These are phyloP conservation scores for Hemaris fuciformis DNA, from an alignment of 2,888 invertebrate genomes.

Conservation along the genomic window DNA sequence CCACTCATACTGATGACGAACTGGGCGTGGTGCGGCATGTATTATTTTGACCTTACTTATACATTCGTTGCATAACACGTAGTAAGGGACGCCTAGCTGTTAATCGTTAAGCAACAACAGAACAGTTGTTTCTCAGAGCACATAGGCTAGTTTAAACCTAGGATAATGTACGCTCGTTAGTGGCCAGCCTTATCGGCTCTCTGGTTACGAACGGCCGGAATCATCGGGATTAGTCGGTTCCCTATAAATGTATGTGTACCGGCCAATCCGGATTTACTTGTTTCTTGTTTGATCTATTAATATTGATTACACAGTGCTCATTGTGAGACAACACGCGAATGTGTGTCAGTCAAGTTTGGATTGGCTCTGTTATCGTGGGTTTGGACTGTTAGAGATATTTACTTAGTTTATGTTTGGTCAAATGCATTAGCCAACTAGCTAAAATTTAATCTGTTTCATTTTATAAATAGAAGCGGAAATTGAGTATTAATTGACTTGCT, in stretches of 20 bases:
- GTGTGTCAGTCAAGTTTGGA: background rate
- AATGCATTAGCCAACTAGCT: background rate
- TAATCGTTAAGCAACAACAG: background rate
- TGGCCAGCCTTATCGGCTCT: background rate
- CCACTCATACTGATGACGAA: background rate
- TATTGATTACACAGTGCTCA: background rate
- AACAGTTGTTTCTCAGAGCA: constrained; percentile 2
- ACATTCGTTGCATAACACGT: background rate
- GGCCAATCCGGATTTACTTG: background rate
- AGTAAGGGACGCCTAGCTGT: background rate
- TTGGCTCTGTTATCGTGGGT: background rate
- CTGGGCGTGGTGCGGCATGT: background rate
- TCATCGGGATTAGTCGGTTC: background rate
- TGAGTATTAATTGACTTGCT: too few species aligned
- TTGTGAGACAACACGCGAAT: background rate
- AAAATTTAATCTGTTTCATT: too few species aligned
- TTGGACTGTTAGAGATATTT: background rate
- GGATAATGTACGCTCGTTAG: background rate
- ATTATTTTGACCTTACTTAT: constrained; percentile 3
- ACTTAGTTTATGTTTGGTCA: background rate
- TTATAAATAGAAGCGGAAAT: too few species aligned
- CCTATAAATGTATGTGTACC: background rate
- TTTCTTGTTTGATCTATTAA: constrained; percentile 1
- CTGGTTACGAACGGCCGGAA: background rate
- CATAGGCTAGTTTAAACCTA: background rate